These are phyloP conservation scores for Pelobates fuscus DNA, from an alignment of 2,113 vertebrate genomes.

Conservation along the genomic window DNA sequence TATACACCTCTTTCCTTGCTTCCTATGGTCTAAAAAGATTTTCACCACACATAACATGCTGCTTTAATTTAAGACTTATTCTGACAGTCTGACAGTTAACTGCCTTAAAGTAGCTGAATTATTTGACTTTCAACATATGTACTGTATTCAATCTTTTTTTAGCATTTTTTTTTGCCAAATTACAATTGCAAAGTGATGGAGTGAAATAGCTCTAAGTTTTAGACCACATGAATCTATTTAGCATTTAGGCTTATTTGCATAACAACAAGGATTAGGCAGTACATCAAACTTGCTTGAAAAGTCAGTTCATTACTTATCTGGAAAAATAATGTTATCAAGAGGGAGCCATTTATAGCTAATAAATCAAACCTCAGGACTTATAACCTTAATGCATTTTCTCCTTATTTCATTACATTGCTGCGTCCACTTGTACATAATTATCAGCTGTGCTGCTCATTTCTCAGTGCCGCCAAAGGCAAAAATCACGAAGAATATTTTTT, in stretches of 20 bases:
- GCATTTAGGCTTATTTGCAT: conserved; percentile 45
- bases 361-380: conserved; percentile 34
- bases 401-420: conserved; percentile 20
- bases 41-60: neutral
- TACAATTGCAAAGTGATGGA: conserved; percentile 30
- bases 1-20: neutral
- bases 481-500: neutral
- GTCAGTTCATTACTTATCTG: conserved; percentile 43
- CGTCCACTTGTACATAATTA: conserved; percentile 43
- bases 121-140: conserved; percentile 23
- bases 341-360: conserved; percentile 42
- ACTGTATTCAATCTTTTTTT: conserved; percentile 11
- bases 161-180: conserved; percentile 17
- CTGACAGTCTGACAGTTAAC: conserved; percentile 21
- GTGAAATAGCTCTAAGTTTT: conserved; percentile 10
- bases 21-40: neutral
- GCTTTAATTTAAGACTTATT: conserved; percentile 14
- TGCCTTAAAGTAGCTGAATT: conserved; percentile 17
- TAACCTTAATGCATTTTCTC: conserved; percentile 33
- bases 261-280: conserved; percentile 39
- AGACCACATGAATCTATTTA: conserved; percentile 34
- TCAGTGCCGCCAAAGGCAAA: neutral
- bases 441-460: conserved; percentile 8
- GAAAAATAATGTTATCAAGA: conserved; percentile 46
- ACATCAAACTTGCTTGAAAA: conserved; percentile 44